Evolutionary conservation across 2,888 invertebrate species (phyloP).

Genomic region (Tetropium fuscum): DNA sequence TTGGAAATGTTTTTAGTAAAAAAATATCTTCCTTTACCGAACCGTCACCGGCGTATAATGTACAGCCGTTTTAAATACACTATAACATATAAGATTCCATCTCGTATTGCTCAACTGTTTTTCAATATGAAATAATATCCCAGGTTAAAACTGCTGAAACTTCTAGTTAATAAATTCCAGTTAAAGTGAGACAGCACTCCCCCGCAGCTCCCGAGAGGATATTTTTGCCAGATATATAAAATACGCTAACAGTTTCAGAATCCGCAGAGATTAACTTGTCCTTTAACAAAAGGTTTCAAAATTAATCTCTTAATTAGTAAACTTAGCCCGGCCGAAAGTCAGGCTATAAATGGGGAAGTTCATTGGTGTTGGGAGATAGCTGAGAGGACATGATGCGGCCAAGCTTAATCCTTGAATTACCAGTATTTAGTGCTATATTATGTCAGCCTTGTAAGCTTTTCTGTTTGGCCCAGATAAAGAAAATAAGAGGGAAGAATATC

Average conservation of each 20-base stretch:
- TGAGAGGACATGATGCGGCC: slow-evolving; percentile 34
- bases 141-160: no score
- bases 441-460: slow-evolving; percentile 31
- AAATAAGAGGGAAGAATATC: slow-evolving; percentile 28
- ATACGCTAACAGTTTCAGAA: slow-evolving; percentile 10
- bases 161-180: no score
- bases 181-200: no score
- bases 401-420: slow-evolving; percentile 39
- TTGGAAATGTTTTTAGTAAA: no score
- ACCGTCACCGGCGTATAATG: no score
- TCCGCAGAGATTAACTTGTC: slow-evolving; percentile 14
- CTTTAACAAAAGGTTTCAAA: slow-evolving; percentile 29
- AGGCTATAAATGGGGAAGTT: slow-evolving; percentile 20
- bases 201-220: no score
- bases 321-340: slow-evolving; percentile 28
- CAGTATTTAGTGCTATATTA: slow-evolving; percentile 39
- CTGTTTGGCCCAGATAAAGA: slow-evolving; percentile 38
- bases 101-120: no score
- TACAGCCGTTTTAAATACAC: no score
- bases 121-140: no score
- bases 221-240: no score
- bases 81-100: no score
- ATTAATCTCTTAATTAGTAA: slow-evolving; percentile 35
- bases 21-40: no score
- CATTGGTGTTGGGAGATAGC: slow-evolving; percentile 31